A percentile compares a stretch with the other conserved stretches of the same genome.
Evolutionary conservation across 2,797 vertebrate genomes (phyloP).

Genomic region (Parauchenoglanis punctatus): DNA sequence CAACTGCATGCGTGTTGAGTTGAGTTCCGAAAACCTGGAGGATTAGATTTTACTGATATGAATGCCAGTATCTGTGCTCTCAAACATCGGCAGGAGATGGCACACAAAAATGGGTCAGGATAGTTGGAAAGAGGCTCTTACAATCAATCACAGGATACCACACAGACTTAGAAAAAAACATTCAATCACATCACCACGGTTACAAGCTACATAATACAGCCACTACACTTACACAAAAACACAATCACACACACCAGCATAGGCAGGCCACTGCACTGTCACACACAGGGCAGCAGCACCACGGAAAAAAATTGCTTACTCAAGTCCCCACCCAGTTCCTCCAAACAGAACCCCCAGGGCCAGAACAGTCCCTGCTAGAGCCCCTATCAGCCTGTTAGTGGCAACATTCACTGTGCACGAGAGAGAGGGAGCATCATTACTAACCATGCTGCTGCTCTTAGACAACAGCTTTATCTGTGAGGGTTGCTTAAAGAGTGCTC

Average conservation of each 20-base stretch:
- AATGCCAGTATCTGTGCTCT: not conserved
- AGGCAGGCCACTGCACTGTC: constrained; percentile 35
- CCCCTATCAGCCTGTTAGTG: constrained; percentile 99
- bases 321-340: constrained; percentile 99
- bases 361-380: constrained; percentile 99
- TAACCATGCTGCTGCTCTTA: constrained; percentile 47
- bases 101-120: constrained; percentile 26
- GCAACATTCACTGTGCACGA: constrained; percentile 96
- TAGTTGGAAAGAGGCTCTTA: constrained; percentile 59
- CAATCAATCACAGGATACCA: constrained; percentile 32
- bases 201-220: constrained; percentile 28
- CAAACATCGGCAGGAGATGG: not conserved
- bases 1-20: not conserved
- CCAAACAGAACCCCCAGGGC: constrained; percentile 99
- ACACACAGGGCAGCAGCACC: constrained; percentile 46
- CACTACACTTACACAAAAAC: constrained; percentile 20
- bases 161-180: constrained; percentile 31
- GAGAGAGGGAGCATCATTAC: constrained; percentile 88
- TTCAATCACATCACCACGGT: constrained; percentile 34
- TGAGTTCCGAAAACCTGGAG: not conserved
- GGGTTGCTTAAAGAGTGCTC: not conserved
- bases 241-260: constrained; percentile 21
- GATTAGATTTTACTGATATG: not conserved
- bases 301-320: constrained; percentile 94
- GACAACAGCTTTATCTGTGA: not conserved